Percentiles rank a stretch among this genome's conserved stretches.
These are phyloP conservation scores for Micronycteris hirsuta DNA, from an alignment of 2,113 vertebrate genomes.

Conservation along the genomic window DNA sequence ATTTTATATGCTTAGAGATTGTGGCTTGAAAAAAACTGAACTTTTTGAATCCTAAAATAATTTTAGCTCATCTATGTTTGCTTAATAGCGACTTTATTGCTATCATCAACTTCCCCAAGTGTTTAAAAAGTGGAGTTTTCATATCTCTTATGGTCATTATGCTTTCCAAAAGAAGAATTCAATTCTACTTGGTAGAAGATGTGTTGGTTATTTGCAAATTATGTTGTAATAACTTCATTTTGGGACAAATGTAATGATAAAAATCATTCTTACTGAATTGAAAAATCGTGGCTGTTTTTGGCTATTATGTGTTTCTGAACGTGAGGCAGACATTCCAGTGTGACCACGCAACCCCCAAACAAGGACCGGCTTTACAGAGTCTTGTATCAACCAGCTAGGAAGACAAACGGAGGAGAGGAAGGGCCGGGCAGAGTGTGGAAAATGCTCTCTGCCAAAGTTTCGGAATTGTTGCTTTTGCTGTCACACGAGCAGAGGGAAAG, in stretches of 20 bases:
- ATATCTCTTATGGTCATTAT: not conserved
- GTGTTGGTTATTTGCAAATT: not conserved
- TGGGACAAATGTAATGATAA: not conserved
- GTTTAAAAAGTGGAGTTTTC: not conserved
- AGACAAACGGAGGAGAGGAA: not conserved
- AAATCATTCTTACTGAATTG: not conserved
- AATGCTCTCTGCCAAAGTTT: not conserved
- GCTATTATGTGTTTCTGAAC: not conserved
- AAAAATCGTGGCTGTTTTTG: not conserved
- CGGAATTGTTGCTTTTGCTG: not conserved
- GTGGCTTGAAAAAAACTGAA: not conserved
- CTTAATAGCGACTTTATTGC: not conserved
- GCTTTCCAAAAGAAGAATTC: not conserved
- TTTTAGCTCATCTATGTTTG: constrained; percentile 33
- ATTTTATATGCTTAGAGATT: constrained; percentile 35
- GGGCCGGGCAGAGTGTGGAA: not conserved
- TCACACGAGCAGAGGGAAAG: not conserved
- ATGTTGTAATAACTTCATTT: not conserved
- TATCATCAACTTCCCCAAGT: not conserved
- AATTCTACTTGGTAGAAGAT: not conserved
- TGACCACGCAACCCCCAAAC: not conserved
- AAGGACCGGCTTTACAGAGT: not conserved
- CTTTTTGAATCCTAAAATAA: constrained; percentile 1
- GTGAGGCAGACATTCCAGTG: not conserved
- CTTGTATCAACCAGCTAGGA: not conserved